A percentile compares a stretch with the other conserved stretches of the same genome.
These are phyloP conservation scores for Misgurnus mizolepis DNA, from an alignment of 2,113 vertebrate species.

Conservation along the genomic window DNA sequence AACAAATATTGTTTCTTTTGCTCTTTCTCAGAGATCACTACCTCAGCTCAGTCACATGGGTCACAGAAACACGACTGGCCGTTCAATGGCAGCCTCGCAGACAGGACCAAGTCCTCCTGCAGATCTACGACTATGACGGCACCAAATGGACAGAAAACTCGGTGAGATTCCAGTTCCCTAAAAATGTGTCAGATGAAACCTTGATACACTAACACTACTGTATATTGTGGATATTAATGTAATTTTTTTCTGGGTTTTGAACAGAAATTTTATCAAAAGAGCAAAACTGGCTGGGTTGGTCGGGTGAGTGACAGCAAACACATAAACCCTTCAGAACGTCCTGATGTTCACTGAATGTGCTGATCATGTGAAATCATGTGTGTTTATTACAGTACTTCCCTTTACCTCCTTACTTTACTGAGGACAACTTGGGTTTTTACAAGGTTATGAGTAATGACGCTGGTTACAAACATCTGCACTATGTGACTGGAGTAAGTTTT, in stretches of 20 bases:
- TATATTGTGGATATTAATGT: not conserved
- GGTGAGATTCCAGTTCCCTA: slow-evolving; percentile 67
- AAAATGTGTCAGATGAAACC: not conserved
- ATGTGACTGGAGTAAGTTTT: slow-evolving; percentile 72
- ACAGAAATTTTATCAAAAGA: slow-evolving; percentile 83
- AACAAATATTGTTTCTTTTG: not conserved
- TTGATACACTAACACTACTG: too few relatives aligned
- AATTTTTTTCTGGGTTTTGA: not conserved
- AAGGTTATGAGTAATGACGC: slow-evolving; percentile 90
- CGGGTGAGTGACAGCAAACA: slow-evolving; percentile 78
- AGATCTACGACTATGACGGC: slow-evolving; percentile 85
- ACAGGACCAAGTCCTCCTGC: slow-evolving; percentile 87
- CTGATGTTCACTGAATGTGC: not conserved
- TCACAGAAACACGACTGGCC: slow-evolving; percentile 83
- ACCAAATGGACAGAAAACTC: slow-evolving; percentile 81
- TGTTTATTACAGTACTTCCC: slow-evolving; percentile 83
- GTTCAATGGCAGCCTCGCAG: slow-evolving; percentile 91
- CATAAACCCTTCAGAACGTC: not conserved
- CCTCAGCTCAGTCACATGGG: slow-evolving; percentile 91
- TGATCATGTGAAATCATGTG: slow-evolving; percentile 40
- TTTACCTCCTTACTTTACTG: slow-evolving; percentile 84
- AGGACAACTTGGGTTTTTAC: slow-evolving; percentile 88
- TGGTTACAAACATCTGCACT: slow-evolving; percentile 96
- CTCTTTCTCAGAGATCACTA: slow-evolving; percentile 86
- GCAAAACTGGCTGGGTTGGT: slow-evolving; percentile 92